Evolutionary conservation across 2,113 vertebrate species (phyloP).

Genomic region (Periophthalmodon schlosseri): DNA sequence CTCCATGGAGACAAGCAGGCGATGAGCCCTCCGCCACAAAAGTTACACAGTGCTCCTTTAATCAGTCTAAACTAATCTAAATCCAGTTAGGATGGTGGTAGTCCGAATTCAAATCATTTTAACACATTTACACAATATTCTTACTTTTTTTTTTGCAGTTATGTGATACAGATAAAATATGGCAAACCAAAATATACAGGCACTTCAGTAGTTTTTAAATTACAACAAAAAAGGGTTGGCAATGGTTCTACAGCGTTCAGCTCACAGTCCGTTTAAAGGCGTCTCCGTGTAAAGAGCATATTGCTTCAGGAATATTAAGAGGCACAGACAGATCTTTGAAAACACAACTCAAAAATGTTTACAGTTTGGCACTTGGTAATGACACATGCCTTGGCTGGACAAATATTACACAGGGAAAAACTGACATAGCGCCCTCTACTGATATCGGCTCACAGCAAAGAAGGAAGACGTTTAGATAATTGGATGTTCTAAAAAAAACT

Average conservation of each 20-base stretch:
- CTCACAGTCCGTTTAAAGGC: constrained; percentile 39
- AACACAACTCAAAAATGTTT: constrained; percentile 1
- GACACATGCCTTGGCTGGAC: background rate
- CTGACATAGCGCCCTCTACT: background rate
- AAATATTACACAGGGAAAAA: background rate
- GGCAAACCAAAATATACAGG: constrained; percentile 35
- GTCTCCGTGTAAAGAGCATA: constrained; percentile 19
- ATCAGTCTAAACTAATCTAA: no score
- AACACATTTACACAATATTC: background rate
- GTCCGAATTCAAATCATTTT: background rate
- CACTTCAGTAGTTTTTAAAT: constrained; percentile 53
- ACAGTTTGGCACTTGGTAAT: constrained; percentile 34
- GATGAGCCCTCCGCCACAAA: no score
- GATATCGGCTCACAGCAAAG: background rate
- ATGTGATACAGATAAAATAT: background rate
- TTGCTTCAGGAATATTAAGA: constrained; percentile 9
- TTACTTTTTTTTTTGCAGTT: background rate
- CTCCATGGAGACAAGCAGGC: no score
- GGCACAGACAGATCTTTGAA: constrained; percentile 23
- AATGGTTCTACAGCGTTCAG: constrained; percentile 39
- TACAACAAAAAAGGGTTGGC: constrained; percentile 35
- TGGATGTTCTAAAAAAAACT: no score
- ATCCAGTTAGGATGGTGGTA: background rate
- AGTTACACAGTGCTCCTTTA: no score
- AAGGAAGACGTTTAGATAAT: no score